Conservation (phyloP, 2,797 vertebrate genomes). For the Furcifer pardalis region DNA sequence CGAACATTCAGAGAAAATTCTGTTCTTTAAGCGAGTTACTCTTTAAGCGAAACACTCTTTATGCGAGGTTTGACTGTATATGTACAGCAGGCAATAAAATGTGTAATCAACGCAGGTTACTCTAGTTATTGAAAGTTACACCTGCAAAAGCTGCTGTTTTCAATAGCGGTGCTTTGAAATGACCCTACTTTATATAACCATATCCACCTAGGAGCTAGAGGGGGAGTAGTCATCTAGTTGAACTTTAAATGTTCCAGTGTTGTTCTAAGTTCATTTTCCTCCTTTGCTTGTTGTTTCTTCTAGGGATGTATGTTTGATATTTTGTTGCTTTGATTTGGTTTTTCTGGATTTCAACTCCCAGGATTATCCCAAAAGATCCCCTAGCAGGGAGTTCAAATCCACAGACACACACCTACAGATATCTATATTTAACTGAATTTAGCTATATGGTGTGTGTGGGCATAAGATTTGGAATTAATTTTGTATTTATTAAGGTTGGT, state of each 20-base stretch:
- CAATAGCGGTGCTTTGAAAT: neutral
- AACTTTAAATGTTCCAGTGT: neutral
- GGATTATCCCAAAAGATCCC: neutral
- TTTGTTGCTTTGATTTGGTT: neutral
- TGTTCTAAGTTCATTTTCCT: neutral
- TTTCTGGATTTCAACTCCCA: neutral
- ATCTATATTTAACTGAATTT: no score
- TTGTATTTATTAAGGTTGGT: no score
- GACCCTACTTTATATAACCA: neutral
- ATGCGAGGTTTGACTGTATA: no score
- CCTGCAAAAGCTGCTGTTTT: constrained; percentile 8
- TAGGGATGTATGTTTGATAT: no score
- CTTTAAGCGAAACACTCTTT: no score
- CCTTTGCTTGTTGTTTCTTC: neutral
- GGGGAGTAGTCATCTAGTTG: neutral
- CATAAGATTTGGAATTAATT: no score
- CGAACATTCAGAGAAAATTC: no score
- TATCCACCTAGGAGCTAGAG: neutral
- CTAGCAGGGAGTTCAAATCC: no score
- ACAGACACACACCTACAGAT: no score
- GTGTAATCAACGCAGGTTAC: constrained; percentile 29
- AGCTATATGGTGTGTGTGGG: no score
- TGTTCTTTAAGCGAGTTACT: no score
- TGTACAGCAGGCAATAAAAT: constrained; percentile 39
- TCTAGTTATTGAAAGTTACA: constrained; percentile 37